Evolutionary conservation across 1,140 invertebrate species (phyloP), one percentile per base, ranked within the genome.

Genomic region (Tetraneura akinire): DNA sequence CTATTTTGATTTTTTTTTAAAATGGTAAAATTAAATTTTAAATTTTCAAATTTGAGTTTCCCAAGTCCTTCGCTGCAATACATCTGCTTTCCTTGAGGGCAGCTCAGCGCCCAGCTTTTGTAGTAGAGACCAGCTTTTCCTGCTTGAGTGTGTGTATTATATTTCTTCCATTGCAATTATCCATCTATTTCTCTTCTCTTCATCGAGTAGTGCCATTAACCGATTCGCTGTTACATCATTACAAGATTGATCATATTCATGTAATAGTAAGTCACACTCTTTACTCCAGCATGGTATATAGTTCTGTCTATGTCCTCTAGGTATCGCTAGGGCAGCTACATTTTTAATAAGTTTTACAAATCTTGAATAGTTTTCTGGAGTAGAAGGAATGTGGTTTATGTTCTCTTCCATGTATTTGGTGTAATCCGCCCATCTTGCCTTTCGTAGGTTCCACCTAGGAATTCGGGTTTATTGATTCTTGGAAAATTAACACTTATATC

Each of bases 161-260:
- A 68, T 42, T 1, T 68, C 18, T 1, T 21, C 64, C n/a, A 68
- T 45, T 42, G 64, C 64, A 3, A 42, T 21, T 8, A n/a, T n/a
- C n/a, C n/a, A 23, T 21, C 64, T 70, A 0, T 70, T 70, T 1
- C 42, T 70, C 23, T n/a, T 68, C 37, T 68, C 64, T 21, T 68
- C 64, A 68, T 47, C 64, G 9, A 68, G 37, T 10, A 68, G 37
- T 1, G 14, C 18, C n/a, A 68, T 68, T 10, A 68, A 8, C n/a
- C 62, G 26, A 14, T 18, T 64, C 29, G 62, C 32, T 13, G 62
- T 32, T 32, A 64, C 62, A 18, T 64, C 62, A 64, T 37, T 64
- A 16, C 29, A 13, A 29, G 16, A 18, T 18, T 37, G 6, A 32
- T 64, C 62, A 37, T 64, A 64, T 32, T 64, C 62, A 18, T 16